phyloP scores from a whole-genome alignment of 2,888 invertebrate genomes.

The Lepidonotus clava region DNA sequence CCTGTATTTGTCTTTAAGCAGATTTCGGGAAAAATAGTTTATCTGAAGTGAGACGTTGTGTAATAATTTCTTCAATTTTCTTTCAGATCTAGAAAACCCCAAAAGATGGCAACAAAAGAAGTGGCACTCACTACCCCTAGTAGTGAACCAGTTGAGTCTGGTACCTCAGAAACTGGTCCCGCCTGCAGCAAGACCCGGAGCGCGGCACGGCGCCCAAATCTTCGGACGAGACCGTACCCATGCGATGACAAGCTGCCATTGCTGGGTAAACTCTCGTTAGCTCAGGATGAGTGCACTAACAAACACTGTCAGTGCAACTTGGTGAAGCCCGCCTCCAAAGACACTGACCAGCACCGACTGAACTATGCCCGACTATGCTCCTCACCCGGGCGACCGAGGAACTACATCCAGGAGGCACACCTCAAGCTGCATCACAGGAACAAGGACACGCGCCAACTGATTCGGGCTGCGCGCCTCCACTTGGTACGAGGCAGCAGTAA shows the following conservation, averaged over 20 bases:
- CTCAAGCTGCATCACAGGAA: slow-evolving; percentile 72
- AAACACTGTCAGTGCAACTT: slow-evolving; percentile 37
- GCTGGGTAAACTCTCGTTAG: slow-evolving; percentile 19
- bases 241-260: slow-evolving; percentile 45
- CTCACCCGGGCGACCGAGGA: neutral
- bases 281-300: slow-evolving; percentile 20
- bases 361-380: slow-evolving; percentile 52
- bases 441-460: slow-evolving; percentile 72
- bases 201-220: neutral
- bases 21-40: too few species aligned
- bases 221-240: slow-evolving; percentile 26
- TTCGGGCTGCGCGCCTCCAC: slow-evolving; percentile 71
- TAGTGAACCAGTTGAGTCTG: neutral
- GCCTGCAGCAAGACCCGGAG: neutral
- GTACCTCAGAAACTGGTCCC: neutral
- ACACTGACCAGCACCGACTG: neutral
- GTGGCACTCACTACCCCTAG: neutral
- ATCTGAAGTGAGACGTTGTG: too few species aligned
- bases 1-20: too few species aligned
- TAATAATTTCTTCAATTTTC: too few species aligned
- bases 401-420: slow-evolving; percentile 66
- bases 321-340: neutral
- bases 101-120: too few species aligned
- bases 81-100: neutral
- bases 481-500: slow-evolving; percentile 55